Conservation (phyloP, 2,888 invertebrate genomes). For the Leptinotarsa juncta region DNA sequence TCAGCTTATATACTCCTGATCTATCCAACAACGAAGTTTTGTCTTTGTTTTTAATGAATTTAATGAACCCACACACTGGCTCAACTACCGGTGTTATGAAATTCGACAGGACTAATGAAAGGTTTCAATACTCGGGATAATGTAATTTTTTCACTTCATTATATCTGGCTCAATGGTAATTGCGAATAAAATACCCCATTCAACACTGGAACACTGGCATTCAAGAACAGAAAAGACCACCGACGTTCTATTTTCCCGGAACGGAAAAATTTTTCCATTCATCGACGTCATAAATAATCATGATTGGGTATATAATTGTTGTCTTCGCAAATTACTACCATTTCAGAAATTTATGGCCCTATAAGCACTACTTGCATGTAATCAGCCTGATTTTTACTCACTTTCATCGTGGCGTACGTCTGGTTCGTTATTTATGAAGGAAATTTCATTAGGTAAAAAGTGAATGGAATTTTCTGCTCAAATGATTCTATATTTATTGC, state of each 20-base stretch:
- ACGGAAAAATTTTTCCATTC: conserved; percentile 22
- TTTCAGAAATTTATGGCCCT: conserved; percentile 30
- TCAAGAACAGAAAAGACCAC: conserved; percentile 19
- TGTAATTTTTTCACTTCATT: too few species aligned
- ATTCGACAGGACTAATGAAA: too few species aligned
- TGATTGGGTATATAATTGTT: conserved; percentile 32
- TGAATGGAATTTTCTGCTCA: conserved; percentile 28
- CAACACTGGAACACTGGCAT: conserved; percentile 3
- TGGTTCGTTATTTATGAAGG: conserved; percentile 23
- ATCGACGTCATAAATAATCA: conserved; percentile 33
- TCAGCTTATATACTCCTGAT: too few species aligned
- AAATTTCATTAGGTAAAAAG: conserved; percentile 28
- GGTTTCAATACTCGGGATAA: too few species aligned
- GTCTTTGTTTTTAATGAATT: too few species aligned
- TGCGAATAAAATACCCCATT: too few species aligned
- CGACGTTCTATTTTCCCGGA: conserved; percentile 5
- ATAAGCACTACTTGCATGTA: conserved; percentile 28
- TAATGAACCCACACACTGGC: too few species aligned
- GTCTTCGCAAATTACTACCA: conserved; percentile 32
- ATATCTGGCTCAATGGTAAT: too few species aligned
- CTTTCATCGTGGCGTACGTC: conserved; percentile 23
- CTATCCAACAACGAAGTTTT: too few species aligned
- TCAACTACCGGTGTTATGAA: too few species aligned
- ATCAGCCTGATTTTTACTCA: conserved; percentile 23
- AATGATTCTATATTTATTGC: conserved; percentile 27